Evolutionary conservation across 1,140 invertebrate genomes (phyloP), one percentile per base, ranked within the genome.

Genomic region (Lepidurus arcticus): DNA sequence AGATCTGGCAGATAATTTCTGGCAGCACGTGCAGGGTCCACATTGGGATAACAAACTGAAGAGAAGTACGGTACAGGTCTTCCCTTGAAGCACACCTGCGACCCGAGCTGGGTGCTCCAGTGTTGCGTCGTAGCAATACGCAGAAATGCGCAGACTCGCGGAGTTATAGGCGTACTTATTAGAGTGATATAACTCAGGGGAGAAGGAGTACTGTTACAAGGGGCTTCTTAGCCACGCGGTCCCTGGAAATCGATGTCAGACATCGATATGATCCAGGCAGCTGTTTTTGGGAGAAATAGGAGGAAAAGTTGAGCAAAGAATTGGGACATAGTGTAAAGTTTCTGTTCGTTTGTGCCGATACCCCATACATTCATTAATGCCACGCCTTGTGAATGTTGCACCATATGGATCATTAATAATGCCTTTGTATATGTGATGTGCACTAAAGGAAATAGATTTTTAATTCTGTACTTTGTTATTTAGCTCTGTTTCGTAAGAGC

Each of bases 221-320:
- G 53, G 53, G 53, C 53, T 65, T 65, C 21, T 65, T 21, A 65
- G 13, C 53, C 13, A 65, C 13, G 53, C 21, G 53, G 53, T 1
- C 53, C 53, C 16, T 65, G 53, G 21, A 65, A 65, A 65, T 65
- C 53, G 53, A 65, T 65, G 53, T 65, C 16, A 65, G 16, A 65
- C 53, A 65, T 65, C 53, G 8, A 8, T n/a, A 65, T 65, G n/a
- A 65, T 65, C 53, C 53, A 1, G 53, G 21, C 13, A 21, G 53
- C 34, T 65, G 53, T 65, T 21, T 65, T 65, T 65, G 5, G 13
- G 53, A 65, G 53, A 65, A 65, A 65, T 65, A 65, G 21, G 16
- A 16, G 13, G 21, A 65, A 65, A 65, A 16, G 6, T 65, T 2
- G 9, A 16, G 21, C 16, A n/a, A 65, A 16, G 6, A 65, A 9